Base-by-base conservation (phyloP, 2,888 invertebrate genomes). In the Amblyteles armatorius region DNA sequence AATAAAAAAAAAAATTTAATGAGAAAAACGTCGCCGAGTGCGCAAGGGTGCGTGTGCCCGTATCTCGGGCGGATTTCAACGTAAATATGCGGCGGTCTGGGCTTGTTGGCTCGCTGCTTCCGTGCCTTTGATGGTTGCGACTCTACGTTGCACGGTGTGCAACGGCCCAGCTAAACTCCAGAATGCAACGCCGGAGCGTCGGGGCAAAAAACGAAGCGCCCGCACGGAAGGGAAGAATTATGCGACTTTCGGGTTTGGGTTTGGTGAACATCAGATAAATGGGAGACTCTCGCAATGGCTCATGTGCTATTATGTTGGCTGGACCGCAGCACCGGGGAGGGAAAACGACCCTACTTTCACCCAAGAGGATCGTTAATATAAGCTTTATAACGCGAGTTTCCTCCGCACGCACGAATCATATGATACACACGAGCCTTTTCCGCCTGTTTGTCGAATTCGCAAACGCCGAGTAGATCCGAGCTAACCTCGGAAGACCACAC, bases 301-400 rank as follows among this genome's bases (percentile, higher is more conserved):
- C 52, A n/a, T 7, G 52, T 52, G 19, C 19, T 7, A 19, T 5
- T 7, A 19, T 5, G 52, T 52, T 52, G n/a, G 36, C 9, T n/a
- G 52, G 7, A 19, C 19, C 52, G n/a, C 52, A 52, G 2, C 19
- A 36, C 36, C 4, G 36, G 9, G 36, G 52, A 1, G 52, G 16
- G 2, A 0, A n/a, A 6, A 50, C 57, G 44, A 73, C 44, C 72
- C 57, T 44, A 57, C 36, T 73, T 73, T 60, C 26, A 40, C 52
- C 72, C 57, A 57, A n/a, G 57, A 60, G 73, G 26, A 55, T 73
- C 73, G 44, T 73, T 60, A 73, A 73, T 73, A 57, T 40, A n/a
- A 52, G 52, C 26, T 71, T 73, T 73, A 73, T 57, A 73, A 73
- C 26, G 73, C 11, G 44, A 13, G 7, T 73, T 60, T 52, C 52